A percentile compares a stretch with the other conserved stretches of the same genome.
Evolutionary conservation across 2,888 invertebrate species (phyloP).

Genomic region (Coecobrya sp.): DNA sequence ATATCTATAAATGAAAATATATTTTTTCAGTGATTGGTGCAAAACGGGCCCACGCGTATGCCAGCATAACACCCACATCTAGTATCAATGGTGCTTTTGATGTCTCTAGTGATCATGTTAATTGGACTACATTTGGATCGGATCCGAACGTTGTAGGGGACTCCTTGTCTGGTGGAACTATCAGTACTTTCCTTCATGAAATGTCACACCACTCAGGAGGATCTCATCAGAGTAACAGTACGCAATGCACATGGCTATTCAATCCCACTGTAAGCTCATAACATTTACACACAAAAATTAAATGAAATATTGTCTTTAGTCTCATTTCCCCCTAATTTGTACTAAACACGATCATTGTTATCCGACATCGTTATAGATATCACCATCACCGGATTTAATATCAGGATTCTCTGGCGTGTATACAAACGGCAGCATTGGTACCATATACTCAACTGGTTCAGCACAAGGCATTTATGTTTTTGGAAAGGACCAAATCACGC

Average conservation of each 20-base stretch:
- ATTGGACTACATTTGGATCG: conserved; percentile 86
- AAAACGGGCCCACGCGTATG: conserved; percentile 90
- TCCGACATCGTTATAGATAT: conserved; percentile 58
- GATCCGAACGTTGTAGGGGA: conserved; percentile 73
- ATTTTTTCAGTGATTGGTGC: conserved; percentile 90
- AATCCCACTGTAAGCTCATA: conserved; percentile 81
- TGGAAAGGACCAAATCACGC: conserved; percentile 90
- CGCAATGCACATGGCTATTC: conserved; percentile 85
- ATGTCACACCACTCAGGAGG: conserved; percentile 84
- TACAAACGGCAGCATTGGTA: conserved; percentile 85
- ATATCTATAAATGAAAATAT: not conserved
- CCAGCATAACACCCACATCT: conserved; percentile 88
- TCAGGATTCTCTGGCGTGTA: conserved; percentile 85
- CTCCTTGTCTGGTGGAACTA: conserved; percentile 84
- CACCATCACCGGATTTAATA: conserved; percentile 86
- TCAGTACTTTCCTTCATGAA: conserved; percentile 86
- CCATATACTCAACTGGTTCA: conserved; percentile 85
- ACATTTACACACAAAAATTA: not conserved
- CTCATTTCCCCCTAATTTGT: no score
- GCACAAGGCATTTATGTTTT: conserved; percentile 86
- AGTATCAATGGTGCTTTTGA: conserved; percentile 85
- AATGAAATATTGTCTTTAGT: not conserved
- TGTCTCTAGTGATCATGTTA: conserved; percentile 83
- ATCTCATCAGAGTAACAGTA: conserved; percentile 84
- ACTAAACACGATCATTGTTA: not conserved